phyloP scores from a whole-genome alignment of 2,797 vertebrate species.

The Loriculus beryllinus region DNA sequence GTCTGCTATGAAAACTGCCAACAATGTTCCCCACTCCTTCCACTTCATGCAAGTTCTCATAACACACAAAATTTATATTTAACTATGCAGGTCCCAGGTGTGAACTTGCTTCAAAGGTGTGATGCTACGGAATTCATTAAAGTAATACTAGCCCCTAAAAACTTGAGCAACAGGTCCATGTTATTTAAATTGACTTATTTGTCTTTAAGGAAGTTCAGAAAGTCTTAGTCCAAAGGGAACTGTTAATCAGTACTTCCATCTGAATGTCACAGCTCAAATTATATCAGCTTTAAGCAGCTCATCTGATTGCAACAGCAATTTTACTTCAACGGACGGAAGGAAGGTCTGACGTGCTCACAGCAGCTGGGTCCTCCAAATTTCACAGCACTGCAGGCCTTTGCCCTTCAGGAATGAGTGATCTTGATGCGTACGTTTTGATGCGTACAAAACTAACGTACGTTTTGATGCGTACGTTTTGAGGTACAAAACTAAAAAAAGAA shows the following conservation, averaged over 20 bases:
- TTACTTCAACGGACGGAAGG: neutral
- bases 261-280: conserved; percentile 5
- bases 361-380: neutral
- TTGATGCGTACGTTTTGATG: neutral
- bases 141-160: neutral
- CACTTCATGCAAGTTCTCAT: neutral
- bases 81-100: neutral
- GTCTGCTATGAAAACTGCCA: neutral
- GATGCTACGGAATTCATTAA: neutral
- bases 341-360: neutral
- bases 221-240: neutral
- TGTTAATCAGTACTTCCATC: neutral
- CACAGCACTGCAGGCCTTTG: neutral
- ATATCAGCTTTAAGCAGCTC: neutral
- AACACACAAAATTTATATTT: neutral
- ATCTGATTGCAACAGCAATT: neutral
- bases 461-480: neutral
- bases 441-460: too few species aligned
- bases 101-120: neutral
- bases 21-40: neutral
- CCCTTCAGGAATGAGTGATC: neutral
- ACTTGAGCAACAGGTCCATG: neutral
- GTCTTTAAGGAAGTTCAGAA: neutral
- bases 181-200: neutral
- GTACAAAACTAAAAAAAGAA: neutral